Conservation (phyloP, 1,140 invertebrate genomes). For the Lerema accius region DNA sequence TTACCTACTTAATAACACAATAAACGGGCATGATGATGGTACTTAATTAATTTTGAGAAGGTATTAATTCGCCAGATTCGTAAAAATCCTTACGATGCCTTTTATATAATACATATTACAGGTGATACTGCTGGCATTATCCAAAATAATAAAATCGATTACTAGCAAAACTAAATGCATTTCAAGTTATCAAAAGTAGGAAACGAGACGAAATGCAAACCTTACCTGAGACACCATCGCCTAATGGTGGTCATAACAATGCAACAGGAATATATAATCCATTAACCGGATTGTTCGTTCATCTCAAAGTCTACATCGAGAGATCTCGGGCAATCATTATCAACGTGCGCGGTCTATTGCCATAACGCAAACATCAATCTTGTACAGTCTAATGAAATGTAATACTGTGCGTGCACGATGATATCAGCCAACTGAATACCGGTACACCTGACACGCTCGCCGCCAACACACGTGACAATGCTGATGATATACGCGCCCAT, state of each 20-base stretch:
- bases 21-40: too few species aligned
- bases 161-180: neutral
- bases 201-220: too few species aligned
- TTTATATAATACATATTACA: too few species aligned
- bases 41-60: too few species aligned
- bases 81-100: too few species aligned
- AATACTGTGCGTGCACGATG: constrained; percentile 45
- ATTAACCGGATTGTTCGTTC: constrained; percentile 24
- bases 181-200: too few species aligned
- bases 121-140: too few species aligned
- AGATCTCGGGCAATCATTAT: constrained; percentile 24
- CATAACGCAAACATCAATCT: constrained; percentile 32
- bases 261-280: constrained; percentile 25
- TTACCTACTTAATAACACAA: too few species aligned
- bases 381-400: constrained; percentile 48
- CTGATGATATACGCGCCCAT: constrained; percentile 57
- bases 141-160: too few species aligned
- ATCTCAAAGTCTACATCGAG: constrained; percentile 23
- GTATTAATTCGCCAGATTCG: too few species aligned
- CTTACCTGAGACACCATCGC: neutral
- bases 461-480: constrained; percentile 50
- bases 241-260: constrained; percentile 23
- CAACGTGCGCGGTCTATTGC: constrained; percentile 28
- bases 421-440: constrained; percentile 40
- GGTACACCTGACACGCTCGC: constrained; percentile 36